Evolutionary conservation across 2,888 invertebrate species (phyloP).

Genomic region (Tiphia femorata): DNA sequence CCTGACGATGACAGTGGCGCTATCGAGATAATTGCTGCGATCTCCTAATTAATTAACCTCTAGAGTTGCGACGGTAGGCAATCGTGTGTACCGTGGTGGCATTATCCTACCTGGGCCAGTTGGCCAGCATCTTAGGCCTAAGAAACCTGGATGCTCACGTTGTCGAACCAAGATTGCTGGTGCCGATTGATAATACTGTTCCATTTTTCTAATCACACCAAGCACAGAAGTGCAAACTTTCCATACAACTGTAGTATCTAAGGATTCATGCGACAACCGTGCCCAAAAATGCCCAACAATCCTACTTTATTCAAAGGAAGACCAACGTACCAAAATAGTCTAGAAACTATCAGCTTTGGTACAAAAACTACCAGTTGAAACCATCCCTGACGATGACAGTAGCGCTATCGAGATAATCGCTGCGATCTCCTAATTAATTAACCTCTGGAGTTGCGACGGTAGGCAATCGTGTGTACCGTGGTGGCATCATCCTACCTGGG

Average conservation of each 20-base stretch:
- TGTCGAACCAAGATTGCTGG: no score
- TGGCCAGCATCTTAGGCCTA: conserved; percentile 35
- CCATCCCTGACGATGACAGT: not conserved
- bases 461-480: conserved; percentile 55
- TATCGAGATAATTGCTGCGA: conserved; percentile 43
- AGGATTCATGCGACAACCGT: no score
- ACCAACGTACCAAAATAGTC: not conserved
- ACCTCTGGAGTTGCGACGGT: conserved; percentile 62
- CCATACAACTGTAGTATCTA: no score
- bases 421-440: conserved; percentile 64
- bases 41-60: conserved; percentile 66
- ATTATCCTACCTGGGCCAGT: conserved; percentile 44
- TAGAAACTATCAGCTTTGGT: not conserved
- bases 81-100: conserved; percentile 46
- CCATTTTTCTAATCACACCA: no score
- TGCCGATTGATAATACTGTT: no score
- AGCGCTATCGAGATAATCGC: conserved; percentile 37
- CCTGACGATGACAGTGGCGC: conserved; percentile 12
- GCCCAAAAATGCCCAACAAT: no score
- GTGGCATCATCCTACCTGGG: conserved; percentile 43
- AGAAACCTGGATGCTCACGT: conserved; percentile 36
- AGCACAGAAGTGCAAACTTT: no score
- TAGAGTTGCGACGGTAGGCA: conserved; percentile 62
- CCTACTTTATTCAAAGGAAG: no score
- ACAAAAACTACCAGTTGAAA: no score